phyloP scores from a whole-genome alignment of 2,888 invertebrate genomes.

The Tinea pellionella region DNA sequence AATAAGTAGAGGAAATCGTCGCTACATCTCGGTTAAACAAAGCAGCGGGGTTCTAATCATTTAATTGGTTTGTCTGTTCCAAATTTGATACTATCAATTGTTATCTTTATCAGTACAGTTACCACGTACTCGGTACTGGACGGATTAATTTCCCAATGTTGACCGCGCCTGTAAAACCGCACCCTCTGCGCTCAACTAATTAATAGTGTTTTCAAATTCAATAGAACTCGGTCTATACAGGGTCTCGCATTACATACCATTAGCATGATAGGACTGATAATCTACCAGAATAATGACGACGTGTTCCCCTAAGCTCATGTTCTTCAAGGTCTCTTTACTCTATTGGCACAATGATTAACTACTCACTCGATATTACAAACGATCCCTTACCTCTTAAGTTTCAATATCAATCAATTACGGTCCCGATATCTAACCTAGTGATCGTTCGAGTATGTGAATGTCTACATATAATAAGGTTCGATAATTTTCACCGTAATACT shows the following conservation, averaged over 20 bases:
- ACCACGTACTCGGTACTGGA: slow-evolving; percentile 27
- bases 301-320: slow-evolving; percentile 15
- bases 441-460: too few relatives aligned
- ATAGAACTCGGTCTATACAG: slow-evolving; percentile 26
- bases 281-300: not conserved
- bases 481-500: too few relatives aligned
- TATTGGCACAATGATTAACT: slow-evolving; percentile 10
- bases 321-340: slow-evolving; percentile 11
- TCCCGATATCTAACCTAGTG: not conserved
- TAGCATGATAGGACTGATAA: slow-evolving; percentile 37
- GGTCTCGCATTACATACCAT: slow-evolving; percentile 50
- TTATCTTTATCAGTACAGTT: slow-evolving; percentile 10
- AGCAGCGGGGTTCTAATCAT: slow-evolving; percentile 10
- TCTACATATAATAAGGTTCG: too few relatives aligned
- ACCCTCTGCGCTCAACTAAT: slow-evolving; percentile 48
- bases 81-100: slow-evolving; percentile 12
- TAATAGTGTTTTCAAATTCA: slow-evolving; percentile 55
- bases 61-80: slow-evolving; percentile 12
- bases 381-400: not conserved
- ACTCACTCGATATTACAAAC: not conserved
- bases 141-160: slow-evolving; percentile 64
- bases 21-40: slow-evolving; percentile 2
- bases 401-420: not conserved
- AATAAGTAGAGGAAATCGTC: not conserved
- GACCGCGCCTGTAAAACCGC: slow-evolving; percentile 56